Base-by-base conservation (phyloP, 2,888 invertebrate species). In the Erynnis tages region DNA sequence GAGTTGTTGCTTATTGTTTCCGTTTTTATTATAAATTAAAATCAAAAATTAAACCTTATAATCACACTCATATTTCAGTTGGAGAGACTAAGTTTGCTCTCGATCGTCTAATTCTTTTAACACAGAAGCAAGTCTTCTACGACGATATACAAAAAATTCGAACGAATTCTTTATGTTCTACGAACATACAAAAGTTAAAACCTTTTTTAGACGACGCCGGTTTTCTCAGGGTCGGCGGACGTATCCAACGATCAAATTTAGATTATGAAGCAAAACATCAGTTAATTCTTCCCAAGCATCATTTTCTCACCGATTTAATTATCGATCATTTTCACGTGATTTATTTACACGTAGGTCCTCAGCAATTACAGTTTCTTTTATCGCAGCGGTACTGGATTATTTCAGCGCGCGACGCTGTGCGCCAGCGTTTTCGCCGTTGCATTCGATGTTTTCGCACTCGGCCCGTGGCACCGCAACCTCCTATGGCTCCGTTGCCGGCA, bases 201-300 rank as follows among this genome's bases (percentile, higher is more conserved):
- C 37, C 37, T 0, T 37, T 37, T 19, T 10, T 37, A 4, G 37
- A 37, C 2, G 10, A 10, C n/a, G n/a, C 8, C 8, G 37, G 37
- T 2, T 21, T 37, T 17, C 37, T 37, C 19, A 21, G 32, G 14
- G 32, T 32, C 14, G 32, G 32, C 11, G 32, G 32, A 6, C 5
- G 32, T 2, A 13, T 32, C 7, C 32, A 32, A 32, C 11, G 14
- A 1, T 32, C 32, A 2, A 4, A 32, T 13, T 14, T 25, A 25
- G n/a, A 25, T 29, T 29, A 16, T 6, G 43, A 43, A 29, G 19
- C 16, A 8, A 43, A 30, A 30, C 43, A 43, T 29, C 29, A 23
- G 13, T 23, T 23, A 13, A 13, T 23, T 11, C 8, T 38, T 6
- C 13, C 38, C 0, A 13, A 38, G 8, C 1, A 38, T 25, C 38